phyloP scores from a whole-genome alignment of 2,888 invertebrate genomes.

The Deroplatys truncata region DNA sequence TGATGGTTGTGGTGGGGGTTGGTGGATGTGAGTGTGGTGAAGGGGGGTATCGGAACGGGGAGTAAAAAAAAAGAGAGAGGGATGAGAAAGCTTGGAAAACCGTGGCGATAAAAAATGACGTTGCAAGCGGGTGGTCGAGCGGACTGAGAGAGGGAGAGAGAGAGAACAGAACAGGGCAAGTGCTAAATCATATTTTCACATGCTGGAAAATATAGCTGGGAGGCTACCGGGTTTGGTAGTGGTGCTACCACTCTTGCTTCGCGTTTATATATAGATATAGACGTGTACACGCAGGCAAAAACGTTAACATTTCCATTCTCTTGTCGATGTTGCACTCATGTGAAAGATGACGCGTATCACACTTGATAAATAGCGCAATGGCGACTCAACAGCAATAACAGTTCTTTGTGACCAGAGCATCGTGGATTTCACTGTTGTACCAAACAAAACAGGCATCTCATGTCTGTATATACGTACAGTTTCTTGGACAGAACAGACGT shows the following conservation, averaged over 20 bases:
- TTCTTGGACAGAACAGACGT: no score
- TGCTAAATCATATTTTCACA: slow-evolving; percentile 27
- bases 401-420: no score
- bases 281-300: neutral
- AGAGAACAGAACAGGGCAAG: slow-evolving; percentile 21
- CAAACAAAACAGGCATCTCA: no score
- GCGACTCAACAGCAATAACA: no score
- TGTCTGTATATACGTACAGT: no score
- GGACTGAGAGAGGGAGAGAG: slow-evolving; percentile 23
- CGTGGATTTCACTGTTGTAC: no score
- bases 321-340: neutral
- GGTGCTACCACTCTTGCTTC: neutral
- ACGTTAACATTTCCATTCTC: neutral
- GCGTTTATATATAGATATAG: slow-evolving; percentile 1
- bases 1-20: slow-evolving; percentile 11
- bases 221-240: neutral
- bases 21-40: slow-evolving; percentile 1
- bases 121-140: slow-evolving; percentile 19
- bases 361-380: neutral
- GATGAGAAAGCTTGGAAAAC: slow-evolving; percentile 28
- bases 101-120: slow-evolving; percentile 39
- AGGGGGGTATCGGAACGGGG: slow-evolving; percentile 11
- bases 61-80: slow-evolving; percentile 4
- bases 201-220: slow-evolving; percentile 20
- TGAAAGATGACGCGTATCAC: neutral